Base-by-base conservation (phyloP, 2,888 invertebrate genomes). In the Cryptus viduatorius region DNA sequence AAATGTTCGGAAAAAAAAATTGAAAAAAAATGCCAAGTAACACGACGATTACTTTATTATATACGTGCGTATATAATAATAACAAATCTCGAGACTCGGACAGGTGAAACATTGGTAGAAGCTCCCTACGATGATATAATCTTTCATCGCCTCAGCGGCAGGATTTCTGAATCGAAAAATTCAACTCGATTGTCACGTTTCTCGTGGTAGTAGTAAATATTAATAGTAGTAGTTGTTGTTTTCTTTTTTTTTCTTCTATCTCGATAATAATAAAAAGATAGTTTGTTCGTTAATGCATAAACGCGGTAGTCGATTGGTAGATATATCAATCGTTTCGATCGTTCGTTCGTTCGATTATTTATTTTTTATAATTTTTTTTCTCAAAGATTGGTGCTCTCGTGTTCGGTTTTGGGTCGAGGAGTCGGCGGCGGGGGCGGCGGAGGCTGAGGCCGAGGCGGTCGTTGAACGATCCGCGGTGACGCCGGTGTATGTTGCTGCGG, bases 351-450 rank as follows among this genome's bases (percentile, higher is more conserved):
- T 61, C 29, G 29, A 29, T 61, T 61, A 31, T 61, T 59, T 12
- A 14, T n/a, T 14, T 1, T 61, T 1, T 59, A 14, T 31, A 7
- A 44, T 3, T 24, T 19, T 29, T 4, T 31, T 44, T 19, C 71
- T 86, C 92, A 93, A 59, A 93, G 91, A 88, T 93, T 93, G 61
- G 93, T 93, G 86, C 93, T 93, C 86, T 93, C 93, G 48, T 93
- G 91, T 48, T 93, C 93, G 37, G 90, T 89, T 81, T 93, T 93
- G 46, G 90, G 87, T 71, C 92, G 88, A 46, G 84, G 82, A 4
- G 87, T 85, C 65, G 93, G 93, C 10, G 93, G 93, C 1, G 93
- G 93, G 0, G 93, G 93, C n/a, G 93, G 93, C 65, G 93, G 93
- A 3, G 93, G 93, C 87, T 93, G 92, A 19, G 93, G 93, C 37